Base-by-base conservation (phyloP, 1,140 invertebrate species). In the Euura saliciscinereae region DNA sequence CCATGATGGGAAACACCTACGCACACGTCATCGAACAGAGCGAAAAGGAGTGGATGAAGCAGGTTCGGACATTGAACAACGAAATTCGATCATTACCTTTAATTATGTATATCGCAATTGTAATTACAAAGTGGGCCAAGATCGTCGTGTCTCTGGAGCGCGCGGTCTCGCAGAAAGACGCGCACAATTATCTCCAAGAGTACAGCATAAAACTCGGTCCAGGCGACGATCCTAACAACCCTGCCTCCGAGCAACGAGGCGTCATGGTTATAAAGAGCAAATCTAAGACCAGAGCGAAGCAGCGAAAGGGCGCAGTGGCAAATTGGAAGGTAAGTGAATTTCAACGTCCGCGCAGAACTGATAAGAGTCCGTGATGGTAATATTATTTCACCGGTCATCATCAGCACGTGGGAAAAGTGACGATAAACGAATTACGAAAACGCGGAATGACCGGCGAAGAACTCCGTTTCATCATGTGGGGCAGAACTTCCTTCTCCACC, bases 1-100 rank as follows among this genome's bases (percentile, higher is more conserved):
- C 98, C 73, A 99, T 99, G 97, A 99, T 99, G 97, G 97, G 96
- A 71, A 99, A 99, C 84, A 99, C 97, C 0, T 99, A 99, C 82
- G 97, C 98, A 3, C 95, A 98, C 78, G 96, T 99, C 68, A 99
- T 99, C 73, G 95, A 97, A 83, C 96, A 98, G 83, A 99, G 97
- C 66, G 98, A 99, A 85, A 99, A 99, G 85, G 98, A 99, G 85
- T 99, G 96, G 95, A 94, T 98, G 83, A 98, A 99, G 88, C 98
- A 98, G 91, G 96, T 97, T 67, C 44, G 10, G 11, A 44, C n/a
- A 69, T 28, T 28, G 28, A 28, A 28, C 28, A 28, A 28, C 28
- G 28, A 28, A 28, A 28, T 28, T 28, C 1, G 28, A 28, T 28
- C 1, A 28, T 28, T 28, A 28, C 28, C 28, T n/a, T n/a, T 28